Base-by-base conservation (phyloP, 1,140 invertebrate genomes). In the Drosophila aff. region DNA sequence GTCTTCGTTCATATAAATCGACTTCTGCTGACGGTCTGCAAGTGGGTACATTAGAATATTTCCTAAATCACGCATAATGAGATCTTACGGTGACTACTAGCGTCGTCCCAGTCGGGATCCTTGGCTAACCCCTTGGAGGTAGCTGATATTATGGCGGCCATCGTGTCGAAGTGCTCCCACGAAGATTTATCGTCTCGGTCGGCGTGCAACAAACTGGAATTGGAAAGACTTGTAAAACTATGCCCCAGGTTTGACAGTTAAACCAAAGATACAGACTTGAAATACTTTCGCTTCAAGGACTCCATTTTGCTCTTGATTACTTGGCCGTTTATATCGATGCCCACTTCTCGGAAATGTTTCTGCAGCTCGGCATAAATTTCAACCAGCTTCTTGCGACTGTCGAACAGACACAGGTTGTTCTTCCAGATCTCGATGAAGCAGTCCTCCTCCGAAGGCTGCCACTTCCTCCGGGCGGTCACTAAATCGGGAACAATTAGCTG, bases 301-400 rank as follows among this genome's bases (percentile, higher is more conserved):
- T 75, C 68, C 72, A 74, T 74, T 74, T 75, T 75, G 9, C 41
- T 61, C n/a, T 75, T 75, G 11, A 75, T 63, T 2, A 59, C 72
- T n/a, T 47, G 31, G 2, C 18, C 21, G 31, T 2, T 55, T 36
- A 75, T 47, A n/a, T 63, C 69, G 3, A 75, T 33, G 33, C 72
- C 72, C 9, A 38, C 57, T 15, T 47, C 59, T 9, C 33, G 47
- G 2, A 73, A 63, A 11, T 55, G 21, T 5, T 28, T 18, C 13
- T 53, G 47, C 28, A 75, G 26, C 8, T 52, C 36, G 4, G 15
- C 28, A 16, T 69, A 75, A 8, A 46, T 55, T 9, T 74, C 49
- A 0, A 46, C 36, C 26, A 74, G 26, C n/a, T 43, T 73, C 23
- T 31, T 71, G 16, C 66, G 44, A n/a, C 38, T 15, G 0, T 18